Evolutionary conservation across 2,113 vertebrate species (phyloP).

Genomic region (Oceanodroma tethys): DNA sequence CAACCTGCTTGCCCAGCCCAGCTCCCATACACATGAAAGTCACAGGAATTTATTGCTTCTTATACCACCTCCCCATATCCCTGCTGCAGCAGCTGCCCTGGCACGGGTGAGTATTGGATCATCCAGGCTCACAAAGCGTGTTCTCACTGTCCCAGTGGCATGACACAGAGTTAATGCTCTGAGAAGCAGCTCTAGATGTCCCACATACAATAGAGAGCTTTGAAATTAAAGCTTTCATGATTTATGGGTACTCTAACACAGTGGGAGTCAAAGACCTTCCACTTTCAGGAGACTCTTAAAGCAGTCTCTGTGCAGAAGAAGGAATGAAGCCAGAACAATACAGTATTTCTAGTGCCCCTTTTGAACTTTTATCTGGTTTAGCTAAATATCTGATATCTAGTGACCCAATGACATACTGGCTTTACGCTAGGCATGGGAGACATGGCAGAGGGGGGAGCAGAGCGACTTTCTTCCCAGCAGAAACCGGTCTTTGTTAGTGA

Average conservation of each 20-base stretch:
- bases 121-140: neutral
- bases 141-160: neutral
- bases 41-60: neutral
- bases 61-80: fast-evolving
- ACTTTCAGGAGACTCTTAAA: neutral
- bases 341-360: neutral
- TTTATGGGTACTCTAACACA: neutral
- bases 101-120: fast-evolving
- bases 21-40: neutral
- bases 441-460: neutral
- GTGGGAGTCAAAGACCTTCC: neutral
- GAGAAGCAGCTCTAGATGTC: neutral
- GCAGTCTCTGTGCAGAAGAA: neutral
- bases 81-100: neutral
- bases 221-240: neutral
- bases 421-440: neutral
- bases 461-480: neutral
- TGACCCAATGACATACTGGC: neutral
- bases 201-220: neutral
- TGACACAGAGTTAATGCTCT: fast-evolving
- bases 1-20: neutral
- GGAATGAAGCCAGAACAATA: neutral
- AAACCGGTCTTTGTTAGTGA: neutral
- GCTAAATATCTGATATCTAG: neutral
- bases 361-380: neutral